Evolutionary conservation across 1,140 invertebrate genomes (phyloP), one percentile per base, ranked within the genome.

Genomic region (Pristionchus pacificus): DNA sequence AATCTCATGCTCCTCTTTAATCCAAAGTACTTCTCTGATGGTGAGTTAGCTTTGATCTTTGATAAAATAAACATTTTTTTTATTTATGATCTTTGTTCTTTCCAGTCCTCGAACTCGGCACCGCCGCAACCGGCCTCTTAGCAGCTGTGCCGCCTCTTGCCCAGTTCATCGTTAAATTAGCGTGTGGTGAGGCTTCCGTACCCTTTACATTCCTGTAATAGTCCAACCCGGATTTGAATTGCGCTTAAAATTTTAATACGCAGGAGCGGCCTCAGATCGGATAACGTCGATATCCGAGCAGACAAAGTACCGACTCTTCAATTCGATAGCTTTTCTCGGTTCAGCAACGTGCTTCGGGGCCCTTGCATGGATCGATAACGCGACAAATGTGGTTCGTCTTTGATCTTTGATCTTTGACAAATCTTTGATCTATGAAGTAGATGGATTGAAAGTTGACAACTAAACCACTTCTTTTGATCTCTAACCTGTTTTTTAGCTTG

Each of bases 1-100:
- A 78, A 79, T 33, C 63, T 79, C n/a, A 69, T 80, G 15, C 60
- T 80, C 25, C 77, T 79, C 32, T 78, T 74, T 57, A 69, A 60
- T 33, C 71, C 71, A n/a, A 74, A 57, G n/a, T 72, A 72, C 28
- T 55, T 71, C 19, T 71, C 66, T 15, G 27, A 71, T n/a, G 64
- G 64, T 65, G 1, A 29, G 65, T 62, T 27, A 27, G 25, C 15
- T 68, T 68, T 13, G 64, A 10, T 31, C 29, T 24, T 69, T 68
- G 0, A 15, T 25, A 29, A 70, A n/a, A n/a, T n/a, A n/a, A n/a
- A n/a, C n/a, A n/a, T n/a, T n/a, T n/a, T n/a, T n/a, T n/a, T n/a
- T n/a, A n/a, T n/a, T n/a, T n/a, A 24, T 19, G 25, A 63, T 19
- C 25, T 19, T 63, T 19, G 27, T 63, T 19, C 32, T 1, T 69